These are phyloP conservation scores for Gambusia holbrooki DNA, from an alignment of 2,113 vertebrate species.

Conservation along the genomic window DNA sequence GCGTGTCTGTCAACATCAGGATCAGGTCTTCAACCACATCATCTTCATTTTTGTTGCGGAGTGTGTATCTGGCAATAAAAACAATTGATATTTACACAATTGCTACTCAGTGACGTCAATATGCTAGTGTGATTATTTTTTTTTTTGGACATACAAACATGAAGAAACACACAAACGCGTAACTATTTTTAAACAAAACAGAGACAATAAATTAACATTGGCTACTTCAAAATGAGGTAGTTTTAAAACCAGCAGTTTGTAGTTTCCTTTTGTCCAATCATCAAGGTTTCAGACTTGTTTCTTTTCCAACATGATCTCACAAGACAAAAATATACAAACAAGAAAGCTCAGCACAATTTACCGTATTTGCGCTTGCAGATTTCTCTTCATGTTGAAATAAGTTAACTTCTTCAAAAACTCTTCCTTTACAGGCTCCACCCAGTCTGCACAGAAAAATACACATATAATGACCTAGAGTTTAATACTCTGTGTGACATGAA, in stretches of 20 bases:
- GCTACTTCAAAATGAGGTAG: neutral
- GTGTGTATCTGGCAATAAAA: slow-evolving; percentile 54
- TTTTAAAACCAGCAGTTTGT: neutral
- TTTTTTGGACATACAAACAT: neutral
- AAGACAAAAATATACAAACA: neutral
- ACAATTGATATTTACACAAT: neutral
- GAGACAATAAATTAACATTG: neutral
- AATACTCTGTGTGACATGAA: neutral
- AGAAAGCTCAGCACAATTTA: slow-evolving; percentile 23
- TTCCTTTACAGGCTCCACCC: slow-evolving; percentile 75
- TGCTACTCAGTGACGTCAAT: neutral
- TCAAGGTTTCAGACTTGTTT: neutral
- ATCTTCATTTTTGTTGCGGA: slow-evolving; percentile 69
- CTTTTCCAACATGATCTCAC: neutral
- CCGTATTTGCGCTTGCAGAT: slow-evolving; percentile 80
- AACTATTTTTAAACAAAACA: neutral
- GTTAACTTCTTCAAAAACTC: slow-evolving; percentile 83
- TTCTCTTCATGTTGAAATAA: slow-evolving; percentile 79
- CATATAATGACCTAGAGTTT: neutral
- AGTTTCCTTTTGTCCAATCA: neutral
- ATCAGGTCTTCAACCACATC: slow-evolving; percentile 80
- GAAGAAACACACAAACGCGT: neutral
- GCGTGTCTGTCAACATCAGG: slow-evolving; percentile 72
- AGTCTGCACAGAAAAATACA: slow-evolving; percentile 58
- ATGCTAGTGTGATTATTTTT: neutral